These are phyloP conservation scores for Enteromius radiatus DNA, from an alignment of 2,797 vertebrate genomes.

Conservation along the genomic window DNA sequence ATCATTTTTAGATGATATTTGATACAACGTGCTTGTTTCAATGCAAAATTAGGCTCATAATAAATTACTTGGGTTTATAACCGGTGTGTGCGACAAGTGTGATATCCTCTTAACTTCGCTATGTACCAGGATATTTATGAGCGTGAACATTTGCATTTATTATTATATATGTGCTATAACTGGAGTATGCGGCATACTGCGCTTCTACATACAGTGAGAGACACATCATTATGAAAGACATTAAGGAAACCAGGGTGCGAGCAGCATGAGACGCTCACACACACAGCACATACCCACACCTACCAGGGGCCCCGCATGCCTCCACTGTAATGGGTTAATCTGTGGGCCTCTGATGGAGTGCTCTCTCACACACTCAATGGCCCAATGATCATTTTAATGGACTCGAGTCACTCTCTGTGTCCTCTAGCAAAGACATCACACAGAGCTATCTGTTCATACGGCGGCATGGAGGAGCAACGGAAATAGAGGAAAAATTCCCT, in stretches of 20 bases:
- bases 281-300: conserved; percentile 52
- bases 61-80: not conserved
- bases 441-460: conserved; percentile 60
- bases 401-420: conserved; percentile 62
- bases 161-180: conserved; percentile 38
- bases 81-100: not conserved
- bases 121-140: conserved; percentile 5
- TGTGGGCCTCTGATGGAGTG: conserved; percentile 54
- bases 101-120: not conserved
- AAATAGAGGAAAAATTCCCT: conserved; percentile 34
- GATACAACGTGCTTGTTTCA: not conserved
- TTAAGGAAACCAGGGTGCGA: conserved; percentile 53
- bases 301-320: conserved; percentile 52
- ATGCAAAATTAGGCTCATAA: not conserved
- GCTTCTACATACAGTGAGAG: conserved; percentile 46
- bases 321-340: conserved; percentile 64
- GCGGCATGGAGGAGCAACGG: conserved; percentile 41
- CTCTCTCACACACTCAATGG: conserved; percentile 60
- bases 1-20: not conserved
- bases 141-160: conserved; percentile 32
- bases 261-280: conserved; percentile 39
- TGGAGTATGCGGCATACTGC: conserved; percentile 21
- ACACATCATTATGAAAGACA: conserved; percentile 61
- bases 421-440: conserved; percentile 58
- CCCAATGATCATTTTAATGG: conserved; percentile 62